Conservation (phyloP, 2,113 vertebrate species). For the Zosterops japonicus region DNA sequence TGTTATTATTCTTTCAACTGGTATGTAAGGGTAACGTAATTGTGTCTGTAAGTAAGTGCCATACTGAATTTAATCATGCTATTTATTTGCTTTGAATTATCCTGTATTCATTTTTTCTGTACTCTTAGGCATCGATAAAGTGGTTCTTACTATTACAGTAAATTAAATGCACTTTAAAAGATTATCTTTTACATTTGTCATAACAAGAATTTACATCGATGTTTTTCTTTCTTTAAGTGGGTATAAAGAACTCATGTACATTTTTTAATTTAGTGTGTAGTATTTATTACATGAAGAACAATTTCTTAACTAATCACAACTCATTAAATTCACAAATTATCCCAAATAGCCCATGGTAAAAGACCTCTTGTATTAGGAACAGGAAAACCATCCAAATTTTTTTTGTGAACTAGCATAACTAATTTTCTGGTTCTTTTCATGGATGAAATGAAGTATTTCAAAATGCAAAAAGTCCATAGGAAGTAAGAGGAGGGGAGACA, state of each 20-base stretch:
- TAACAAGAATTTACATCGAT: slow-evolving; percentile 70
- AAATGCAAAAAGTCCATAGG: not conserved
- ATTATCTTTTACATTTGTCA: slow-evolving; percentile 75
- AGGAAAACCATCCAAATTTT: slow-evolving; percentile 24
- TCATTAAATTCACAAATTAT: slow-evolving; percentile 72
- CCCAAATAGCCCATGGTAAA: slow-evolving; percentile 57
- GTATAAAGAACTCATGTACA: slow-evolving; percentile 63
- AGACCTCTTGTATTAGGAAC: slow-evolving; percentile 35
- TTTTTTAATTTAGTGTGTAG: slow-evolving; percentile 73
- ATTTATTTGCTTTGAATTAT: slow-evolving; percentile 76
- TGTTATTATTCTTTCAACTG: slow-evolving; percentile 64
- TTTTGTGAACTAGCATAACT: slow-evolving; percentile 35
- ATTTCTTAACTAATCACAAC: slow-evolving; percentile 72
- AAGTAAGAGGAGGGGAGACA: not conserved
- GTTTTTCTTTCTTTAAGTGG: slow-evolving; percentile 67
- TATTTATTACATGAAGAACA: slow-evolving; percentile 66
- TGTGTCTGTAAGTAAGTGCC: slow-evolving; percentile 67
- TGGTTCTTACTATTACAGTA: slow-evolving; percentile 60
- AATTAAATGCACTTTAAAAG: slow-evolving; percentile 75
- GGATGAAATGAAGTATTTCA: slow-evolving; percentile 10
- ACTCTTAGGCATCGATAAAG: slow-evolving; percentile 59
- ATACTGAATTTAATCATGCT: slow-evolving; percentile 68
- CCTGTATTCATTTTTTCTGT: slow-evolving; percentile 59
- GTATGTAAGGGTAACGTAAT: slow-evolving; percentile 35
- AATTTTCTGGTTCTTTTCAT: slow-evolving; percentile 26